Conservation (phyloP, 2,888 invertebrate genomes). For the Neria commutata region DNA sequence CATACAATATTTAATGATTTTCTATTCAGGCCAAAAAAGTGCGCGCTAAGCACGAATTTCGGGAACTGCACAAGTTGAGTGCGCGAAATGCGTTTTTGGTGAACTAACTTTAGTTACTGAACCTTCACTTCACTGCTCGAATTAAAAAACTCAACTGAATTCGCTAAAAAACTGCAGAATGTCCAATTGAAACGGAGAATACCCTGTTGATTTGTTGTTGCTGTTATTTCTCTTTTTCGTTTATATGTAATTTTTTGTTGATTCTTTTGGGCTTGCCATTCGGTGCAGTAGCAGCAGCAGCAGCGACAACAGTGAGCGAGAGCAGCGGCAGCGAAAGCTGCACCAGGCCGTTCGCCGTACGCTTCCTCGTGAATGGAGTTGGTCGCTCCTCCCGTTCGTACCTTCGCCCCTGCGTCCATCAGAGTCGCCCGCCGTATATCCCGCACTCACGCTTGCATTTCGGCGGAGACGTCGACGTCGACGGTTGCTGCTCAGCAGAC, state of each 20-base stretch:
- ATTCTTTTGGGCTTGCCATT: slow-evolving; percentile 39
- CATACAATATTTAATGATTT: too few relatives aligned
- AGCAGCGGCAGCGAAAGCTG: slow-evolving; percentile 23
- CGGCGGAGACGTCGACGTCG: slow-evolving; percentile 25
- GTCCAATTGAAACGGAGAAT: slow-evolving; percentile 60
- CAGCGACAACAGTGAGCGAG: slow-evolving; percentile 14
- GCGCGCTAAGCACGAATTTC: neutral
- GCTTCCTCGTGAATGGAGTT: too few relatives aligned
- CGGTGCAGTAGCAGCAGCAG: slow-evolving; percentile 29
- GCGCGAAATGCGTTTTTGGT: slow-evolving; percentile 47
- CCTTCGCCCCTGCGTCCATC: neutral
- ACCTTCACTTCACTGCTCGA: slow-evolving; percentile 60
- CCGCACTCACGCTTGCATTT: slow-evolving; percentile 20
- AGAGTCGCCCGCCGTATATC: slow-evolving; percentile 18
- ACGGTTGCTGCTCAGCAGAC: too few relatives aligned
- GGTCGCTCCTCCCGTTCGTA: slow-evolving; percentile 20
- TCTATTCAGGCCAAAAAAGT: too few relatives aligned
- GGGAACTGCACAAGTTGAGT: neutral
- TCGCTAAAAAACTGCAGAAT: slow-evolving; percentile 59
- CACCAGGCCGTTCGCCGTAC: too few relatives aligned
- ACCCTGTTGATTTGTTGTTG: slow-evolving; percentile 36
- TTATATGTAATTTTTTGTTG: slow-evolving; percentile 32
- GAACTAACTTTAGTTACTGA: slow-evolving; percentile 58
- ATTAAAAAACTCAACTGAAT: slow-evolving; percentile 63
- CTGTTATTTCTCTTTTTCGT: slow-evolving; percentile 29